Conservation (phyloP, 2,113 vertebrate genomes). For the Corapipo altera region DNA sequence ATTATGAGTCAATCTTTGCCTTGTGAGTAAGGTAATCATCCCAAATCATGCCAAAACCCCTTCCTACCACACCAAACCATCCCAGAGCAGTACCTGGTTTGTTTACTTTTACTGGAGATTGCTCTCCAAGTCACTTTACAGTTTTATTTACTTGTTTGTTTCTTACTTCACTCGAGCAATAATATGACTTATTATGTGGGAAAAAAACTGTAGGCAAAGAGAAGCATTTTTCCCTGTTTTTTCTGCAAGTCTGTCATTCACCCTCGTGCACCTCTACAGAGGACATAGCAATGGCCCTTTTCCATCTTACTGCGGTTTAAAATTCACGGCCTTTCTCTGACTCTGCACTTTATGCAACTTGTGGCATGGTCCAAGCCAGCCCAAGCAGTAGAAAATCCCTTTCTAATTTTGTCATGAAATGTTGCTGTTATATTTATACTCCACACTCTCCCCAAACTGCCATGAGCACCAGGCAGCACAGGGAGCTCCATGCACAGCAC, state of each 20-base stretch:
- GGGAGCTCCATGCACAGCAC: neutral
- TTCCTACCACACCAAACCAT: neutral
- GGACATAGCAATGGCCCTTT: neutral
- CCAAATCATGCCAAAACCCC: neutral
- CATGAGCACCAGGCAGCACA: fast-evolving
- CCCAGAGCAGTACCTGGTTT: neutral
- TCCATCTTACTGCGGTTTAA: neutral
- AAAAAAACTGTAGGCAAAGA: neutral
- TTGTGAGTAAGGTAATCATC: neutral
- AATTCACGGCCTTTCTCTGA: neutral
- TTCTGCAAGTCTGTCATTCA: neutral
- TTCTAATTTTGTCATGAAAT: neutral
- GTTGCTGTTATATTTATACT: fast-evolving
- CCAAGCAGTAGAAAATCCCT: neutral
- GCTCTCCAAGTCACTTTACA: neutral
- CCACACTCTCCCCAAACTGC: neutral
- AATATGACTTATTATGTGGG: neutral
- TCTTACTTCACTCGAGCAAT: neutral
- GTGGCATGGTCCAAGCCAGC: neutral
- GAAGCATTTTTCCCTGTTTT: neutral
- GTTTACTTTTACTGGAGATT: slow-evolving; percentile 25
- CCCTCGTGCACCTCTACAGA: neutral
- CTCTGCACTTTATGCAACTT: neutral
- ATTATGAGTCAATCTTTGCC: neutral
- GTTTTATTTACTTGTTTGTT: neutral